These are phyloP conservation scores for Adelphocoris suturalis DNA, from an alignment of 2,888 invertebrate genomes.

Conservation along the genomic window DNA sequence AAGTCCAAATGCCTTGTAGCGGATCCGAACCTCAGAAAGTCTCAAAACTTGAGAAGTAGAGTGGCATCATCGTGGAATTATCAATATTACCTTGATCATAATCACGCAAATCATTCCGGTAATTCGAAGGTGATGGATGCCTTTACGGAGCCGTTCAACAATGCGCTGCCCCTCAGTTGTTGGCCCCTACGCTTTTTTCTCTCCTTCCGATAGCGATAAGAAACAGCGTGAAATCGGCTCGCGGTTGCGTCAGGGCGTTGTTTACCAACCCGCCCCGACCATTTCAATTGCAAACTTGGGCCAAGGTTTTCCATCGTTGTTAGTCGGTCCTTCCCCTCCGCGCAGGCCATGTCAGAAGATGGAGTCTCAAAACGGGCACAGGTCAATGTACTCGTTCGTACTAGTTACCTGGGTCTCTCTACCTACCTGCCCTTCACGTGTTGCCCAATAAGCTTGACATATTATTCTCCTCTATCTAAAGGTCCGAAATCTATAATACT, in stretches of 20 bases:
- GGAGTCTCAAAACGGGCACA: slow-evolving; percentile 7
- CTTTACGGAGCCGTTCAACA: neutral
- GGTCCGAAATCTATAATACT: neutral
- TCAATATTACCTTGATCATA: too few species aligned
- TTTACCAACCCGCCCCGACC: slow-evolving; percentile 50
- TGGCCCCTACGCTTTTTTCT: neutral
- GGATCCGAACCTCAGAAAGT: too few species aligned
- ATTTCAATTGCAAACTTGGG: slow-evolving; percentile 30
- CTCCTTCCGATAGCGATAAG: slow-evolving; percentile 40
- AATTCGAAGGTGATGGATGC: too few species aligned
- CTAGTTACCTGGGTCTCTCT: slow-evolving; percentile 5
- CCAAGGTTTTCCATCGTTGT: slow-evolving; percentile 41
- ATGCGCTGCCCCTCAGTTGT: neutral
- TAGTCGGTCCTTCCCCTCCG: neutral
- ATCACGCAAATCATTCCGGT: too few species aligned
- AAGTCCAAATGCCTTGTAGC: too few species aligned
- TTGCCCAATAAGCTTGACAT: neutral
- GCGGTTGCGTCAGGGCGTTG: slow-evolving; percentile 32
- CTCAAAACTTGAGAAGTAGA: too few species aligned
- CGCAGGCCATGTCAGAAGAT: neutral
- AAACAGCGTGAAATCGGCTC: slow-evolving; percentile 41
- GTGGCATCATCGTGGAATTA: too few species aligned
- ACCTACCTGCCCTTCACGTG: neutral
- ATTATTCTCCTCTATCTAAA: too few species aligned
- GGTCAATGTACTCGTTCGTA: slow-evolving; percentile 28